Base-by-base conservation (phyloP, 2,797 vertebrate species). In the Paratrypauchen microcephalus region DNA sequence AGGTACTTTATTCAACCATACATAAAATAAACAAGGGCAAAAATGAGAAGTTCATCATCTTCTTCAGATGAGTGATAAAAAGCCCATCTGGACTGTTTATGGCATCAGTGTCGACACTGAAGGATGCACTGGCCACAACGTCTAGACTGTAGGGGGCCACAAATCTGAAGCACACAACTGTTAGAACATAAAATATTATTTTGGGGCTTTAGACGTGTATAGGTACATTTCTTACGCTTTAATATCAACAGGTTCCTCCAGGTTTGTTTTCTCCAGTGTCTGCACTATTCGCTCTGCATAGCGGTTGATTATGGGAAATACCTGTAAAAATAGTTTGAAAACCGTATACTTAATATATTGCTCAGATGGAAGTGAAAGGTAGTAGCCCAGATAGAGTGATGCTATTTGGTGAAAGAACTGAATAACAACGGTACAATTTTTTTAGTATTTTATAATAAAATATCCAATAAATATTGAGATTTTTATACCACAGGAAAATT, bases 151-250 rank as follows among this genome's bases (percentile, higher is more conserved):
- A 96, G 0, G 93, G 85, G 18, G 80, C 94, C 47, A 96, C 36
- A 24, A 93, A 68, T 0, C 96, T 97, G 56, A 15, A 18, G 66
- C 26, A 78, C 12, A 67, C 52, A 77, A 59, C 55, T 26, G 13
- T 57, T 15, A 16, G 18, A 32, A 32, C 18, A 59, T 16, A 9
- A 4, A 59, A 59, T 11, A 9, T 3, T 26, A 57, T n/a, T 30
- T 32, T 36, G n/a, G 6, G 23, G 8, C 0, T 0, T n/a, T 11
- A 1, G 26, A 9, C 15, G 47, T 32, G 55, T 21, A 61, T 21
- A 21, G 12, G 59, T n/a, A 67, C 93, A 94, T 75, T 90, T 96
- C 94, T 75, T 90, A 96, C 95, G 93, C 80, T 84, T 96, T 96
- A 36, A 95, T 36, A 19, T 88, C 1, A 0, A 95, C 0, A 0